These are phyloP conservation scores for Polydrusus cervinus DNA, from an alignment of 2,888 invertebrate genomes.

Conservation along the genomic window DNA sequence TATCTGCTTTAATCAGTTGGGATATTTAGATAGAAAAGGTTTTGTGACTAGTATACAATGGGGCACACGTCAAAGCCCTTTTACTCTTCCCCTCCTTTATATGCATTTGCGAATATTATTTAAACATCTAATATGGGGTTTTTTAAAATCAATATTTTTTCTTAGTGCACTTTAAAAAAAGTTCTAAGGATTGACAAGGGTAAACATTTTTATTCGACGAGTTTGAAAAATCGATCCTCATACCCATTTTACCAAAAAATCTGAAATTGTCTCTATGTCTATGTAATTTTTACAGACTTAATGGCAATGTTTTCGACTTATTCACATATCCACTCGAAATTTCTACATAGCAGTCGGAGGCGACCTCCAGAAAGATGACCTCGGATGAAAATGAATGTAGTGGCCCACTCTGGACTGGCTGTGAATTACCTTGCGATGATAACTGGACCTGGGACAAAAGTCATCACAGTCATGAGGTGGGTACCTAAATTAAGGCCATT, in stretches of 20 bases:
- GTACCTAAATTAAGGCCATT: no score
- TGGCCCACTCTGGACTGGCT: constrained; percentile 10
- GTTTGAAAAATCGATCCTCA: background rate
- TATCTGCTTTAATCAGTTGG: background rate
- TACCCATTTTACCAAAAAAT: no score
- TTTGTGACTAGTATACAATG: background rate
- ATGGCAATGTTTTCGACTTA: constrained; percentile 24
- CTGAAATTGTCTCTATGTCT: background rate
- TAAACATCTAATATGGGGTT: no score
- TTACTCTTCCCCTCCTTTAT: no score
- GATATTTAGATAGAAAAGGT: background rate
- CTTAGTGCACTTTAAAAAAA: no score
- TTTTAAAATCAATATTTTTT: no score
- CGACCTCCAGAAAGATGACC: constrained; percentile 33
- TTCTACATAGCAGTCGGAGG: constrained; percentile 42
- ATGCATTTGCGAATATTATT: no score
- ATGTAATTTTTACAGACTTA: constrained; percentile 28
- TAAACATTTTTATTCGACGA: background rate
- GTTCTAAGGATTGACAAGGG: background rate
- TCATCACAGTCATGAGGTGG: constrained; percentile 75
- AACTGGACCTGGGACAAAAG: constrained; percentile 81
- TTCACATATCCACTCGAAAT: constrained; percentile 25
- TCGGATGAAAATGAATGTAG: constrained; percentile 29
- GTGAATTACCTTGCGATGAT: constrained; percentile 72
- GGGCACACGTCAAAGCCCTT: no score